Conservation (phyloP, 2,113 vertebrate species). For the Corvus cornix region DNA sequence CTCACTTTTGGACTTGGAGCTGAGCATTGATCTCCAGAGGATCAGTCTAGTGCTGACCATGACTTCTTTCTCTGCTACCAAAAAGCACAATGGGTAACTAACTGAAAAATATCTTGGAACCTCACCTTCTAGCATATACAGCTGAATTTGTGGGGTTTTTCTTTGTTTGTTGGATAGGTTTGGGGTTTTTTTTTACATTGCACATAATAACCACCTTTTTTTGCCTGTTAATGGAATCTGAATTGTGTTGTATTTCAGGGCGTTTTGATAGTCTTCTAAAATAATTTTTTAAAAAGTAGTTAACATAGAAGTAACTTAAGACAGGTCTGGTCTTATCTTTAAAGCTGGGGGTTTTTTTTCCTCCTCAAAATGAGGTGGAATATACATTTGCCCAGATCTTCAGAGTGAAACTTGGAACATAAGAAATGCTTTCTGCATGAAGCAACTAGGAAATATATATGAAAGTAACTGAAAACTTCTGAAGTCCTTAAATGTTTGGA, state of each 20-base stretch:
- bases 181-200: background rate
- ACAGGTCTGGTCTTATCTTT: background rate
- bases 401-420: background rate
- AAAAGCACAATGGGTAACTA: background rate
- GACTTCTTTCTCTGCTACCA: background rate
- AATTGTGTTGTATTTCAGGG: background rate
- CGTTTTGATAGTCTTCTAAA: background rate
- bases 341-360: background rate
- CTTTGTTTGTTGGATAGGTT: background rate
- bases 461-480: slow-evolving; percentile 32
- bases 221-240: background rate
- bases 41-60: background rate
- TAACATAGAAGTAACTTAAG: background rate
- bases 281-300: background rate
- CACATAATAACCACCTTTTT: background rate
- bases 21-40: background rate
- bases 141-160: background rate
- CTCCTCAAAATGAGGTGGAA: background rate
- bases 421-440: background rate
- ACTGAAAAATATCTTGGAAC: background rate
- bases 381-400: background rate
- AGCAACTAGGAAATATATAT: background rate
- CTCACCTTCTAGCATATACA: background rate
- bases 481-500: slow-evolving; percentile 55
- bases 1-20: background rate